Evolutionary conservation across 2,113 vertebrate species (phyloP), one percentile per base, ranked within the genome.

Genomic region (Lophius piscatorius): DNA sequence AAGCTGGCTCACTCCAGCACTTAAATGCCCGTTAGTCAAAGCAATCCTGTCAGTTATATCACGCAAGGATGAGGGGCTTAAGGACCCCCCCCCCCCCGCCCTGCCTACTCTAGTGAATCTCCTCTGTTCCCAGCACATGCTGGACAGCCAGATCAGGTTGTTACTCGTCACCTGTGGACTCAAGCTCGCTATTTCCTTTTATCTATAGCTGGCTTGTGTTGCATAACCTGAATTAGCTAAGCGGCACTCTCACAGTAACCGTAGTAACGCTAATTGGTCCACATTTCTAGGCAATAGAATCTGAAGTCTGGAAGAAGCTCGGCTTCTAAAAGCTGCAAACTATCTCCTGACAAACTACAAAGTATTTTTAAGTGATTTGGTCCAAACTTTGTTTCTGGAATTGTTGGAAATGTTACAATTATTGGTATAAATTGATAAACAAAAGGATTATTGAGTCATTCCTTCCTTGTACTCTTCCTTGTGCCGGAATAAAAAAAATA

Each of bases 41-140:
- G 82, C 89, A 93, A 91, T 93, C 91, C 89, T 90, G 87, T 92
- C 92, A 90, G 89, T 90, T 81, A 89, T 75, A 22, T 93, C 94
- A 93, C 81, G 83, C 89, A 92, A 90, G 71, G 89, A 90, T 70
- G 20, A 90, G 84, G 26, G 38, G 70, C 70, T 87, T 76, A 81
- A 31, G 42, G 22, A 40, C 1, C 40, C 34, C 26, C 2, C 47
- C 34, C 20, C 14, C 14, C 8, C 20, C 12, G 33, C 14, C 48
- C 14, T 41, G 45, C 2, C 7, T 62, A 42, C 46, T 47, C 7
- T n/a, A 16, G 16, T 36, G 17, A 72, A 54, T 57, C 47, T 46
- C 39, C 29, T 44, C 2, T 24, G 39, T 66, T 58, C 49, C 54
- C 54, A 46, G 22, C 39, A 60, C n/a, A 52, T 5, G 28, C 38